These are phyloP conservation scores for Aselliscus stoliczkanus DNA, from an alignment of 2,797 vertebrate species.

Conservation along the genomic window DNA sequence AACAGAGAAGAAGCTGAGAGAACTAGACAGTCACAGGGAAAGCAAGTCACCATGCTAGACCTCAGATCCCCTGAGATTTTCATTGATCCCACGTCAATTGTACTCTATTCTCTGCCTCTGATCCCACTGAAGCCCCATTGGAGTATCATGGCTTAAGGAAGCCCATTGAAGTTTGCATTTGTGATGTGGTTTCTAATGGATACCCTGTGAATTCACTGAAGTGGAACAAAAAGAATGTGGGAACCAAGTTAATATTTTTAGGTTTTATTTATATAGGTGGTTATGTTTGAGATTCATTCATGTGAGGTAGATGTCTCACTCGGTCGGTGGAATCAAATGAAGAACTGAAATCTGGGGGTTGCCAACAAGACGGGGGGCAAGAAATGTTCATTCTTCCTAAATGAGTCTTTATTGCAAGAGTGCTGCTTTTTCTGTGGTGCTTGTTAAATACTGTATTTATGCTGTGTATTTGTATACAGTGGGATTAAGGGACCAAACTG, in stretches of 20 bases:
- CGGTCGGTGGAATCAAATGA: conserved; percentile 26
- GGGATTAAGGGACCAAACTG: conserved; percentile 71
- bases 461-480: conserved; percentile 63
- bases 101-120: not conserved
- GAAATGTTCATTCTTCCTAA: not conserved
- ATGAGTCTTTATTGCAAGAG: conserved; percentile 65
- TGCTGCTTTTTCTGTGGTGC: conserved; percentile 39
- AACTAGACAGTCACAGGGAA: not conserved
- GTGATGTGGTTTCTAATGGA: conserved; percentile 42
- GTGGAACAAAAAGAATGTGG: not conserved
- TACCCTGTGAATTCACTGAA: conserved; percentile 41
- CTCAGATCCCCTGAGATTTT: not conserved
- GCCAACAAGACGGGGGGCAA: not conserved
- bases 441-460: conserved; percentile 75
- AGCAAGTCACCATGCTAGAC: not conserved
- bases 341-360: conserved; percentile 42
- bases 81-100: not conserved
- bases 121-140: not conserved
- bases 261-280: not conserved
- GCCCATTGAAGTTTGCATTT: not conserved
- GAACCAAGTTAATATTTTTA: conserved; percentile 51
- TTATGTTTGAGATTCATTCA: not conserved
- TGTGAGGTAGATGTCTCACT: conserved; percentile 37
- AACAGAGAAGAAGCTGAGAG: not conserved
- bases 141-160: not conserved